phyloP scores from a whole-genome alignment of 2,888 invertebrate genomes.

The Eupithecia abbreviata region DNA sequence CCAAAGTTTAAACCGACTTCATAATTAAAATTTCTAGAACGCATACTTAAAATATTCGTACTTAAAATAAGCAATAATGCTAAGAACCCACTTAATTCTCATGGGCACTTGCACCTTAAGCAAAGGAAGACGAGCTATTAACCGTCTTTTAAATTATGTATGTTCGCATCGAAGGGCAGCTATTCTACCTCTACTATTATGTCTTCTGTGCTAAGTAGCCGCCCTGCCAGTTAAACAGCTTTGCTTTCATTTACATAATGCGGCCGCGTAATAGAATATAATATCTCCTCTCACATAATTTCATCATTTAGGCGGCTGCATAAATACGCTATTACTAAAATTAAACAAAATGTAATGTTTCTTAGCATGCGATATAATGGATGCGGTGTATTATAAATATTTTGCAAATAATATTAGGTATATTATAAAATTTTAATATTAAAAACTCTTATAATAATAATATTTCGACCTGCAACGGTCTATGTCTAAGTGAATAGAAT shows the following conservation, averaged over 20 bases:
- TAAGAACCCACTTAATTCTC: slow-evolving; percentile 22
- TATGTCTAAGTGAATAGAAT: neutral
- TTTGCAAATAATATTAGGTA: too few species aligned
- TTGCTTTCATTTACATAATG: slow-evolving; percentile 71
- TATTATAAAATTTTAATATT: too few species aligned
- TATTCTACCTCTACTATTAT: slow-evolving; percentile 37
- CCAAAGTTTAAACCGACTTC: neutral
- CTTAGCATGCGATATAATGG: neutral
- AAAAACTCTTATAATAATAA: too few species aligned
- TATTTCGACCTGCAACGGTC: neutral
- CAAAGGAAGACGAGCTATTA: slow-evolving; percentile 52
- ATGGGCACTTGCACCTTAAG: slow-evolving; percentile 30
- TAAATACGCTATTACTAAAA: slow-evolving; percentile 24
- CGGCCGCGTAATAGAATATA: slow-evolving; percentile 46
- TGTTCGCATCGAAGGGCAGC: slow-evolving; percentile 52
- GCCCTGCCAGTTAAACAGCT: slow-evolving; percentile 55
- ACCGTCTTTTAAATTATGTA: slow-evolving; percentile 54
- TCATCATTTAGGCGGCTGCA: slow-evolving; percentile 34
- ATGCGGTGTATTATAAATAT: neutral
- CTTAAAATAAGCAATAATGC: slow-evolving; percentile 10
- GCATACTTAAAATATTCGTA: slow-evolving; percentile 5
- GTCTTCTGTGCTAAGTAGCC: slow-evolving; percentile 37
- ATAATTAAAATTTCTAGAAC: neutral
- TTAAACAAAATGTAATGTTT: slow-evolving; percentile 5
- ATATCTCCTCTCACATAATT: slow-evolving; percentile 36